Percentiles rank a stretch among this genome's conserved stretches.
Evolutionary conservation across 1,140 invertebrate species (phyloP).

Genomic region (Rhysida immarginata): DNA sequence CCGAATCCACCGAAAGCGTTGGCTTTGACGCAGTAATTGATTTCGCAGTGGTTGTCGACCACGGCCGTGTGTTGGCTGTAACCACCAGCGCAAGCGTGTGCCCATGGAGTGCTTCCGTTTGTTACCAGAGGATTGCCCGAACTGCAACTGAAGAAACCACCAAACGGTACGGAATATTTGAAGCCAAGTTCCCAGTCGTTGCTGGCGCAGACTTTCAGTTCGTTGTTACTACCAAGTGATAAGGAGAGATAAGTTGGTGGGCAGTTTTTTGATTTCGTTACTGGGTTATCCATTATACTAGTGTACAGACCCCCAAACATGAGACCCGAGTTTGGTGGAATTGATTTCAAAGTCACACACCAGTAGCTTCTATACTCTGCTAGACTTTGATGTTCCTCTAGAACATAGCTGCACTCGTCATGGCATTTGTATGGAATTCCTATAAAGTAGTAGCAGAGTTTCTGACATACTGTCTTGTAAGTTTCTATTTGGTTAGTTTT

Average conservation of each 20-base stretch:
- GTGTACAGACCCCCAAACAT: background rate
- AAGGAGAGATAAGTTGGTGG: background rate
- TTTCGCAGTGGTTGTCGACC: no score
- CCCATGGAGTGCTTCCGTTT: background rate
- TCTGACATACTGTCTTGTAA: background rate
- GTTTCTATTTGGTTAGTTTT: no score
- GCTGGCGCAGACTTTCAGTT: background rate
- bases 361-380: background rate
- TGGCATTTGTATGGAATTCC: background rate
- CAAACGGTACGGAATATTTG: background rate
- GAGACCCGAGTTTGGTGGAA: background rate
- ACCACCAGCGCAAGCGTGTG: no score
- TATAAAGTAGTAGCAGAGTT: background rate
- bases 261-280: background rate
- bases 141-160: slow-evolving; percentile 1
- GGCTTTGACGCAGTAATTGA: no score
- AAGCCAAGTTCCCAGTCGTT: background rate
- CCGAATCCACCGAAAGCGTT: no score
- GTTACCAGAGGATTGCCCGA: background rate
- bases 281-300: background rate
- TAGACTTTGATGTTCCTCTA: no score
- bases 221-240: background rate
- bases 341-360: background rate
- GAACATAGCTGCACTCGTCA: no score
- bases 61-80: no score